Conservation (phyloP, 2,797 vertebrate species). For the Tarsius wallacei region DNA sequence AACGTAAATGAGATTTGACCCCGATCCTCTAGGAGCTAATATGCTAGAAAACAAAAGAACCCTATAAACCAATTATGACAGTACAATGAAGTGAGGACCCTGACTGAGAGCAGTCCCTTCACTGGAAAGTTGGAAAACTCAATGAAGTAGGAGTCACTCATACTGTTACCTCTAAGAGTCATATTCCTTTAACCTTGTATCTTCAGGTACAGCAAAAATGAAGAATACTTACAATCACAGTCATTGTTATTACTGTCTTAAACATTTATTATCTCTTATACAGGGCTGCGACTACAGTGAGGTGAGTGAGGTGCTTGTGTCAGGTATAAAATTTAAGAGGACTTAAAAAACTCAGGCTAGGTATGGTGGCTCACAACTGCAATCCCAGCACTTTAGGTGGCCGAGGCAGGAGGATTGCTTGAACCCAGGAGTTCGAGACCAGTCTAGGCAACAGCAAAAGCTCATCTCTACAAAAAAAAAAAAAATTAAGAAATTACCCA, state of each 20-base stretch:
- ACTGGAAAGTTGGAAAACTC: not conserved
- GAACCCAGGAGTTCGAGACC: too few relatives aligned
- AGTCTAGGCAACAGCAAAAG: too few relatives aligned
- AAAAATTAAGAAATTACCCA: too few relatives aligned
- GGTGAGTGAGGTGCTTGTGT: not conserved
- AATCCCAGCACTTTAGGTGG: too few relatives aligned
- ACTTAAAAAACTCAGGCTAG: not conserved
- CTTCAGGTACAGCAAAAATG: not conserved
- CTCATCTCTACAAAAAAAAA: too few relatives aligned
- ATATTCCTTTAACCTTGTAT: not conserved
- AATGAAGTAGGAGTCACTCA: not conserved
- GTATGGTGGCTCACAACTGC: too few relatives aligned
- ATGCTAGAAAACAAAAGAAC: not conserved
- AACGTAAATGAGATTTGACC: slow-evolving; percentile 17
- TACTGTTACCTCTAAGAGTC: not conserved
- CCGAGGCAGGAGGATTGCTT: too few relatives aligned
- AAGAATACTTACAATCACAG: not conserved
- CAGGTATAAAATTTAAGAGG: not conserved
- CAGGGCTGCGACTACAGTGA: not conserved
- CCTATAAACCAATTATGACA: not conserved
- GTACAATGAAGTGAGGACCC: not conserved
- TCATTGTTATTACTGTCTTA: not conserved
- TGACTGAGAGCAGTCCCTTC: not conserved
- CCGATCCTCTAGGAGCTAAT: not conserved
- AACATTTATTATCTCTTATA: not conserved